phyloP scores from a whole-genome alignment of 1,140 invertebrate species.

The Trichonephila clavata region DNA sequence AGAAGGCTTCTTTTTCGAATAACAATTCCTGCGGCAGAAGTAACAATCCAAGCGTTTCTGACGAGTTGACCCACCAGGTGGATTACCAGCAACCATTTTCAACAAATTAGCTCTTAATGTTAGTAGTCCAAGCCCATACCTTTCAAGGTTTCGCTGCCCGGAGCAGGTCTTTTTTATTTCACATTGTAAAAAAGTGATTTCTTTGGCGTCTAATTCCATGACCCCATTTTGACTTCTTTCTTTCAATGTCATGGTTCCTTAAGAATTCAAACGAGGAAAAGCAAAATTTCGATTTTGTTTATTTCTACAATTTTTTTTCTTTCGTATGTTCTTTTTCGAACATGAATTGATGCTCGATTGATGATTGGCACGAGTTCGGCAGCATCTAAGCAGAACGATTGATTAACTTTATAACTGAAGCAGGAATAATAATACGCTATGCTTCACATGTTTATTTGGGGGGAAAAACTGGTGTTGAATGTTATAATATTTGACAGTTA shows the following conservation, averaged over 20 bases:
- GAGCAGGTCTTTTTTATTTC: conserved; percentile 36
- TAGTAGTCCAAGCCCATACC: conserved; percentile 33
- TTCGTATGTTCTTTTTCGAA: conserved; percentile 8
- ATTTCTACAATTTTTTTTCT: not conserved
- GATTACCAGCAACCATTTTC: conserved; percentile 39
- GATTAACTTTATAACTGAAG: conserved; percentile 46
- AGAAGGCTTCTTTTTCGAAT: not conserved
- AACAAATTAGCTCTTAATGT: conserved; percentile 54
- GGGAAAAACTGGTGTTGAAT: not conserved
- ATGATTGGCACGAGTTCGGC: conserved; percentile 36
- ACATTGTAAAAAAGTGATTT: conserved; percentile 1
- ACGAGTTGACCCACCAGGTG: conserved; percentile 28
- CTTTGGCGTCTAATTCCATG: conserved; percentile 28
- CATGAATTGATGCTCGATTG: conserved; percentile 28
- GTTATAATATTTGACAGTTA: not conserved
- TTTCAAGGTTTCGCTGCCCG: conserved; percentile 52
- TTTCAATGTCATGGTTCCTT: not conserved
- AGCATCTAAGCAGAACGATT: not conserved
- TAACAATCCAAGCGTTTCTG: conserved; percentile 28
- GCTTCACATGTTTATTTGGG: not conserved
- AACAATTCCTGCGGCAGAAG: conserved; percentile 8
- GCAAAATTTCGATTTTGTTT: conserved; percentile 40
- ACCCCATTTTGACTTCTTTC: conserved; percentile 51
- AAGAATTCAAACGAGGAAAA: not conserved
- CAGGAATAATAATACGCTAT: conserved; percentile 29